phyloP scores from a whole-genome alignment of 2,888 invertebrate species.

The Drosophila pseudotalamancana region DNA sequence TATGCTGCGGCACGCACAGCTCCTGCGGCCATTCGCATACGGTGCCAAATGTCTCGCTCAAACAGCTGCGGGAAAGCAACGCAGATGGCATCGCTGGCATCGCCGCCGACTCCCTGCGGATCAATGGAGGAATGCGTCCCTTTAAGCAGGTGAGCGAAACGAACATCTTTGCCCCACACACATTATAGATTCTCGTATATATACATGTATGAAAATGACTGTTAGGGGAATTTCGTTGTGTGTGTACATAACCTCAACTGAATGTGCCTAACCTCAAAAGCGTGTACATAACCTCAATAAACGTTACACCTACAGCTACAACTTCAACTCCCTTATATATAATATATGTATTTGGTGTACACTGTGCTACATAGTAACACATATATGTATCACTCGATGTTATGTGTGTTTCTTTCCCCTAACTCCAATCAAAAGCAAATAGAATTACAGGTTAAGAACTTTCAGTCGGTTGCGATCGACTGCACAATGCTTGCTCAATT shows the following conservation, averaged over 20 bases:
- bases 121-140: conserved; percentile 98
- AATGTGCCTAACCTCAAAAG: conserved; percentile 18
- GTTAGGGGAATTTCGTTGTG: conserved; percentile 7
- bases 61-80: conserved; percentile 91
- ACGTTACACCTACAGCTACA: not conserved
- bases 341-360: conserved; percentile 18
- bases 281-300: conserved; percentile 15
- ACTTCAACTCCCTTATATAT: not conserved
- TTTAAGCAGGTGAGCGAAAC: conserved; percentile 93
- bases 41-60: conserved; percentile 93
- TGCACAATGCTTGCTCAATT: too few relatives aligned
- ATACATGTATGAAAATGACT: not conserved
- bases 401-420: conserved; percentile 25
- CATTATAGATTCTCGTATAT: too few relatives aligned
- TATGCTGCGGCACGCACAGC: conserved; percentile 87
- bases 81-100: conserved; percentile 96
- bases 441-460: too few relatives aligned
- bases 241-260: conserved; percentile 21
- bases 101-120: conserved; percentile 96
- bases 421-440: too few relatives aligned
- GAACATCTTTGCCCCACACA: not conserved
- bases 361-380: conserved; percentile 4
- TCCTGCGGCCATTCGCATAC: conserved; percentile 87
- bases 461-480: too few relatives aligned
- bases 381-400: conserved; percentile 36